Base-by-base conservation (phyloP, 2,888 invertebrate genomes). In the Prosopocoilus inquinatus region DNA sequence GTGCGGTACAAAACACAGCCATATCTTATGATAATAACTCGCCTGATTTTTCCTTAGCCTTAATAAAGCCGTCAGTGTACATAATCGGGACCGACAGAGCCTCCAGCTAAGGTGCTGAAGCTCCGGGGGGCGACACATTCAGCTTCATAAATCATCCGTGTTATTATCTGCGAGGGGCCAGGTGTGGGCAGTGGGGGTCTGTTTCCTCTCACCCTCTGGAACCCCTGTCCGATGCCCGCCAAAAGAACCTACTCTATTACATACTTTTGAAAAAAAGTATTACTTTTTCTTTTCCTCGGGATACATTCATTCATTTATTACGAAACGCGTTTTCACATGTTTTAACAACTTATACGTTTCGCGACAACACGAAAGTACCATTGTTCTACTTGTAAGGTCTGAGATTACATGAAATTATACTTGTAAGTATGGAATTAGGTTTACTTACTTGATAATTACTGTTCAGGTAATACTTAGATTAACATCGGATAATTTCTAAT, bases 91-190 rank as follows among this genome's bases (percentile, higher is more conserved):
- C 66, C 64, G 67, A 67, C 67, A 66, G 67, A 63, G 61, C 67
- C 67, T 53, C 59, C 47, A 66, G 67, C 63, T 61, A 63, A 67
- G 66, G 65, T 66, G 65, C 67, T 61, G 63, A 65, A 58, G 28
- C 68, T 64, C 67, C 69, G 64, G 71, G 73, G 70, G 71, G 68
- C 70, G 70, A 70, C 73, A 70, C 70, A 70, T 70, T 70, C 70
- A 63, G 65, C 57, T 63, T 60, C 67, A 73, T 73, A 73, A 73
- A 73, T 73, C 73, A 73, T 71, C 61, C 63, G 63, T 55, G 70
- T 71, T 73, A 72, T 73, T 72, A 72, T 70, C 66, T 66, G 65
- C 65, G 66, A 62, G 65, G 67, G 63, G 68, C 70, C 72, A 72
- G 70, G 70, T 71, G 72, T 63, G 64, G 65, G 65, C 67, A 62